Evolutionary conservation across 2,113 vertebrate genomes (phyloP), one percentile per base, ranked within the genome.

Genomic region (Pao palembangensis): DNA sequence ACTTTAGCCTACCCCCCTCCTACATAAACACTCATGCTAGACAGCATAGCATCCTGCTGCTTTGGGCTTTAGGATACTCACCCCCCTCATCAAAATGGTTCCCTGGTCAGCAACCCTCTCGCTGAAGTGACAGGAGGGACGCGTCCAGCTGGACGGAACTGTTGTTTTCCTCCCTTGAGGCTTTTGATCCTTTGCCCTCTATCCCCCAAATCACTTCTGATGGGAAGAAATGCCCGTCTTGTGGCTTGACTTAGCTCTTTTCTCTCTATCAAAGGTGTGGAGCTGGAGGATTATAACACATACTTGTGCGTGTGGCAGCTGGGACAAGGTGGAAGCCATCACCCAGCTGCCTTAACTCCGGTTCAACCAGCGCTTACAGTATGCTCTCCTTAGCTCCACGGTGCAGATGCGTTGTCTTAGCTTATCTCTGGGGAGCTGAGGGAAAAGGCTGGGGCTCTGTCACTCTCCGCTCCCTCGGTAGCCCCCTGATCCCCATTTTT

Each of bases 401-500:
- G 74, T 52, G 52, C 67, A 64, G 79, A 58, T 66, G 67, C 76
- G 76, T 87, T 85, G 85, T 86, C 73, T 17, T 41, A 31, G 58
- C 58, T 34, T 2, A 72, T 88, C 81, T 84, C 83, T 76, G 58
- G 85, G 83, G 85, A 87, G 76, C 6, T 17, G 61, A 64, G 61
- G 69, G 64, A 76, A 76, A 79, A 72, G 62, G 74, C 58, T 81
- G 50, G 64, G 74, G 62, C 79, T 77, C 69, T 74, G 81, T 76
- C 67, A 8, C 56, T 44, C 71, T 56, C 69, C 67, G 75, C 71
- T 75, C 64, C 76, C 67, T 58, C 0, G 48, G 73, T 82, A 78
- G n/a, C 54, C 80, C 82, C 80, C 65, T 83, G 79, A 85, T 80
- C 79, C 87, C 87, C 81, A 83, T 85, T 83, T 88, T 88, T 83